Evolutionary conservation across 2,888 invertebrate species (phyloP), one percentile per base, ranked within the genome.

Genomic region (Lucinisca nassula): DNA sequence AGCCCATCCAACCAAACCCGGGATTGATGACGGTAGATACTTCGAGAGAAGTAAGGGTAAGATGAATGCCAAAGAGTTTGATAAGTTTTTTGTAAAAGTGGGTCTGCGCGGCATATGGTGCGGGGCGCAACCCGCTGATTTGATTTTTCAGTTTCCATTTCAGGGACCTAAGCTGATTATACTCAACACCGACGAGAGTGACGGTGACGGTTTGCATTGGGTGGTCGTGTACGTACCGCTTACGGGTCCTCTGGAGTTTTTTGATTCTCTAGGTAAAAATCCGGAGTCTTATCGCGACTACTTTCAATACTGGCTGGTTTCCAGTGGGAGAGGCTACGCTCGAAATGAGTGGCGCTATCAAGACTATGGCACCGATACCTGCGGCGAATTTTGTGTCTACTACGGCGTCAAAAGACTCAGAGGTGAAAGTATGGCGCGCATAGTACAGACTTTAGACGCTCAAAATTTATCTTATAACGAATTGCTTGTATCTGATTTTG

Each of bases 191-290:
- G 55, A 55, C 55, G 55, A 55, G 55, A 55, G 55, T n/a, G 55
- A 55, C 24, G 55, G 55, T 12, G 12, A 4, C 21, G 55, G 55
- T n/a, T 55, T 55, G 24, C 55, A 55, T n/a, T 55, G 55, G 55
- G 55, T 55, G 21, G 55, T n/a, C 21, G 17, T 55, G 4, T 55
- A 55, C 55, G 55, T 55, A 12, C 55, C 55, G 12, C 6, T 12
- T n/a, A 12, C 55, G n/a, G 55, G 55, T 21, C 55, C 55, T 8
- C 24, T 55, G 55, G 55, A 55, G 21, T 55, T 55, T 55, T 55
- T 55, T n/a, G 55, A 55, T n/a, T 55, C 55, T n/a, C 55, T 55
- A n/a, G 55, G 55, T 55, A n/a, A 55, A n/a, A 55, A n/a, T 55
- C 55, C 55, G 17, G 55, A 55, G 55, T n/a, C 55, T 8, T 55